These are phyloP conservation scores for Metopolophium dirhodum DNA, from an alignment of 1,140 invertebrate species.

Conservation along the genomic window DNA sequence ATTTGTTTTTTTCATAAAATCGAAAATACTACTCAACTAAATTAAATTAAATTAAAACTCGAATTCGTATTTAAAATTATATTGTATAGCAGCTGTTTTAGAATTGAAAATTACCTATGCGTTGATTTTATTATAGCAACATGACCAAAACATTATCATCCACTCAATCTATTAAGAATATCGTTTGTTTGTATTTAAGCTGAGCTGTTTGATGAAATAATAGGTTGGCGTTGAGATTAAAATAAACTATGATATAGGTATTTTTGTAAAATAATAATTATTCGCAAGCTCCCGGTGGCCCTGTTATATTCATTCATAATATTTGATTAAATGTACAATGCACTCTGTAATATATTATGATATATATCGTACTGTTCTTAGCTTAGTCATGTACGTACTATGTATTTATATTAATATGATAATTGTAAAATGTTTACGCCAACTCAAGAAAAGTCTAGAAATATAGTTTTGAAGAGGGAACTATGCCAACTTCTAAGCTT, in stretches of 20 bases:
- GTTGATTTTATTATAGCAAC: background rate
- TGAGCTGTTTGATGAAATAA: background rate
- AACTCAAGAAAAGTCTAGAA: constrained; percentile 31
- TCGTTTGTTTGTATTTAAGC: background rate
- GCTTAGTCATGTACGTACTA: background rate
- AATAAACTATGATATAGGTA: background rate
- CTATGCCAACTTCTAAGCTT: background rate
- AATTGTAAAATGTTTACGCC: constrained; percentile 13
- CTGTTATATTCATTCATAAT: background rate
- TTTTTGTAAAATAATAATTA: background rate
- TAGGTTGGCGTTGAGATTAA: background rate
- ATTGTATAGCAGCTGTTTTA: background rate
- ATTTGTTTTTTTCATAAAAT: background rate
- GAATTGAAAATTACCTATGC: background rate
- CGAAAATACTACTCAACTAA: background rate
- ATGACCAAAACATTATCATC: background rate
- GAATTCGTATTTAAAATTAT: background rate
- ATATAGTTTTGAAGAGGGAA: constrained; percentile 11
- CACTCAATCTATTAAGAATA: background rate
- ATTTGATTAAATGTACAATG: background rate
- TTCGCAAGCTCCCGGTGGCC: background rate
- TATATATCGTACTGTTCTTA: background rate
- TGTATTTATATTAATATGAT: background rate
- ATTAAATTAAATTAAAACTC: background rate
- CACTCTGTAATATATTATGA: background rate